Evolutionary conservation across 1,140 invertebrate genomes (phyloP).

Genomic region (Drosophila paulistorum): DNA sequence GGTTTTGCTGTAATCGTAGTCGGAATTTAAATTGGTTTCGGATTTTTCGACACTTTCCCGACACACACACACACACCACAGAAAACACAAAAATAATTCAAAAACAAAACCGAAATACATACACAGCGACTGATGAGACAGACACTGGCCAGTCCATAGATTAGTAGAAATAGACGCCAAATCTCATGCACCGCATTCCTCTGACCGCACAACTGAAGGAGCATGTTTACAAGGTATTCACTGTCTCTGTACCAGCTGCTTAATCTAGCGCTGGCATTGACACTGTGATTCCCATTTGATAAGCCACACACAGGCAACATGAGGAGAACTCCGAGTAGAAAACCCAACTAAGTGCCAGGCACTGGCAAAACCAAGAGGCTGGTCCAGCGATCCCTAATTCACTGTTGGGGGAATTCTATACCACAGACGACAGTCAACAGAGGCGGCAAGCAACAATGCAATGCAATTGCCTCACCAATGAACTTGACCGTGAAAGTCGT

Average conservation of each 20-base stretch:
- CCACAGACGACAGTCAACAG: conserved; percentile 27
- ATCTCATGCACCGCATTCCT: conserved; percentile 41
- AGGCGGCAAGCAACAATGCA: conserved; percentile 13
- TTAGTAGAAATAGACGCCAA: conserved; percentile 54
- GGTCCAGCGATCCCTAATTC: conserved; percentile 20
- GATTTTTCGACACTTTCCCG: conserved; percentile 58
- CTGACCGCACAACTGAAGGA: conserved; percentile 52
- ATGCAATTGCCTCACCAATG: conserved; percentile 46
- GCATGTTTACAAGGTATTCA: conserved; percentile 54
- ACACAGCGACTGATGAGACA: conserved; percentile 57
- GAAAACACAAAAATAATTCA: background rate
- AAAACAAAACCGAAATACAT: conserved; percentile 33
- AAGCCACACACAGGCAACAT: conserved; percentile 55
- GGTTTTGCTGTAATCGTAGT: conserved; percentile 49
- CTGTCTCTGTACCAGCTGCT: conserved; percentile 39
- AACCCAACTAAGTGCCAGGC: conserved; percentile 48
- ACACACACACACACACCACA: conserved; percentile 21
- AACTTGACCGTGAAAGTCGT: conserved; percentile 81
- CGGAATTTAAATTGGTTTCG: conserved; percentile 60
- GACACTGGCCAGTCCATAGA: conserved; percentile 58
- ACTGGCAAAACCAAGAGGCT: conserved; percentile 38
- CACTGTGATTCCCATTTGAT: conserved; percentile 51
- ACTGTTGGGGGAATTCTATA: conserved; percentile 58
- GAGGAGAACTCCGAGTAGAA: conserved; percentile 29
- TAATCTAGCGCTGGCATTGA: conserved; percentile 29